phyloP scores from a whole-genome alignment of 2,888 invertebrate species.

The Temnothorax unifasciatus region DNA sequence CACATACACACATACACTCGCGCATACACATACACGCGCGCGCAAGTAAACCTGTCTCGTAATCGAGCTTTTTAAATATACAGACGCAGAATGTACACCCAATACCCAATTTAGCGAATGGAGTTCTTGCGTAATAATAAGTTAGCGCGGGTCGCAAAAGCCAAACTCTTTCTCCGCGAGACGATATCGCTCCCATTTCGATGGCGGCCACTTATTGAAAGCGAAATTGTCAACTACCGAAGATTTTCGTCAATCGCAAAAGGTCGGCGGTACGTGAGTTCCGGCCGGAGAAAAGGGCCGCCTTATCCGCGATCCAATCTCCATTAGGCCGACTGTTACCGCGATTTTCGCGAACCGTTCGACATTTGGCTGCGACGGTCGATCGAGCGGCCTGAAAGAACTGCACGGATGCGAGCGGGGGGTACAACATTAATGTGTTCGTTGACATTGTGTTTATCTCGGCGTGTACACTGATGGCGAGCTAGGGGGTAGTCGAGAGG shows the following conservation, averaged over 20 bases:
- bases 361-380: slow-evolving; percentile 54
- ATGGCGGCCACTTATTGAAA: slow-evolving; percentile 24
- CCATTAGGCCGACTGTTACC: slow-evolving; percentile 61
- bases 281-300: slow-evolving; percentile 2
- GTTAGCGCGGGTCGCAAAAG: slow-evolving; percentile 36
- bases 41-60: neutral
- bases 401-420: slow-evolving; percentile 58
- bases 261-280: neutral
- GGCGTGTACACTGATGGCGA: slow-evolving; percentile 72
- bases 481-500: slow-evolving; percentile 7
- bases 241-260: slow-evolving; percentile 42
- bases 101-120: slow-evolving; percentile 31
- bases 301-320: slow-evolving; percentile 65
- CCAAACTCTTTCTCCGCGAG: neutral
- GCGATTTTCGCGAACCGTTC: slow-evolving; percentile 56
- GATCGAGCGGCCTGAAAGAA: slow-evolving; percentile 66
- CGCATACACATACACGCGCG: neutral
- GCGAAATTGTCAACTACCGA: slow-evolving; percentile 46
- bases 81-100: slow-evolving; percentile 21
- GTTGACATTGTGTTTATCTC: slow-evolving; percentile 78
- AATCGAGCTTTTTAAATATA: slow-evolving; percentile 47
- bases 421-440: slow-evolving; percentile 76
- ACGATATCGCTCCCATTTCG: slow-evolving; percentile 28
- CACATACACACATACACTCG: neutral
- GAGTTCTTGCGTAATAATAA: slow-evolving; percentile 41